A percentile compares a stretch with the other conserved stretches of the same genome.
These are phyloP conservation scores for Metaphire vulgaris DNA, from an alignment of 1,140 invertebrate species.

Conservation along the genomic window DNA sequence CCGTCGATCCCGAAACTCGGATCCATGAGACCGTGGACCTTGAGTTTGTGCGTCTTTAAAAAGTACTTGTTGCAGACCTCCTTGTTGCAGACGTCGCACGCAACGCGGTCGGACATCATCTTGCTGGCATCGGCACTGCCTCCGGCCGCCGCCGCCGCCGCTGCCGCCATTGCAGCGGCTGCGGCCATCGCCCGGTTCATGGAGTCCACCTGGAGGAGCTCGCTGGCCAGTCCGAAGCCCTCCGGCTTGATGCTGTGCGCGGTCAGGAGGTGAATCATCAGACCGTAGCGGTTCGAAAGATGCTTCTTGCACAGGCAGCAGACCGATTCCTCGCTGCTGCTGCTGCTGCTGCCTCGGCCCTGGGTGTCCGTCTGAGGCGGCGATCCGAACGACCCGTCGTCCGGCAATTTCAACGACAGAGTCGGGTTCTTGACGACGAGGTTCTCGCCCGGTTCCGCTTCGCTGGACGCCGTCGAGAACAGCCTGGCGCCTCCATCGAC, in stretches of 20 bases:
- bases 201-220: slow-evolving; percentile 13
- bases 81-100: slow-evolving; percentile 98
- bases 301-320: slow-evolving; percentile 47
- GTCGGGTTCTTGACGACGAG: slow-evolving; percentile 2
- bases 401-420: not conserved
- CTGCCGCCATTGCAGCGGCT: not conserved
- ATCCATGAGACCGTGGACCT: slow-evolving; percentile 11
- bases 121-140: slow-evolving; percentile 35
- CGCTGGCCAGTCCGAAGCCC: slow-evolving; percentile 24
- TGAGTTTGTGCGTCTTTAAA: slow-evolving; percentile 64
- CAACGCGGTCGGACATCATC: slow-evolving; percentile 53
- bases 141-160: too few species aligned
- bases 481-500: not conserved
- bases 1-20: not conserved
- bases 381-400: not conserved
- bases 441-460: slow-evolving; percentile 19
- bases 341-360: too few species aligned
- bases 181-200: not conserved
- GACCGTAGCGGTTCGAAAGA: slow-evolving; percentile 31
- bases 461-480: not conserved
- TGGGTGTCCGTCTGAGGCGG: not conserved
- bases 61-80: slow-evolving; percentile 98
- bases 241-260: slow-evolving; percentile 23
- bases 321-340: slow-evolving; percentile 5
- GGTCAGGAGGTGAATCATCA: slow-evolving; percentile 20